Base-by-base conservation (phyloP, 1,140 invertebrate genomes). In the Agrilus planipennis region DNA sequence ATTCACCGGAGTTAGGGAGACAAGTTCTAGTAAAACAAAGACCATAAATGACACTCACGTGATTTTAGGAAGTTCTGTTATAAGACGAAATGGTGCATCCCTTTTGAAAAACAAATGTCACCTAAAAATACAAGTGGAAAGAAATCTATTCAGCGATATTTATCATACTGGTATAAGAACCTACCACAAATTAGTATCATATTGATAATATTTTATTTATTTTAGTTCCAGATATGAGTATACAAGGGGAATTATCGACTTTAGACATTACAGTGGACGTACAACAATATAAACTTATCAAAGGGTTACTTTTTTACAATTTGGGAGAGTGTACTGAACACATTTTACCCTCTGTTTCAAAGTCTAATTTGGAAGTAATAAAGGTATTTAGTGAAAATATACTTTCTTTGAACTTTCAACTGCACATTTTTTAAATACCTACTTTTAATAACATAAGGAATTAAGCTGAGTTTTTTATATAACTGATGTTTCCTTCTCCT, bases 271-370 rank as follows among this genome's bases (percentile, higher is more conserved):
- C 78, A n/a, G 56, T 97, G 15, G 83, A 92, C 65, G 70, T 83
- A 14, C 68, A 76, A 11, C 89, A 95, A 58, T 97, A 95, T 60
- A 79, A 83, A 61, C 61, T 96, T 7, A 77, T 97, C 14, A 74
- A 86, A 34, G 91, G 90, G 16, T 68, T 98, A 15, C 65, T 99
- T 1, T 75, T 79, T 1, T 84, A 89, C 58, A 98, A 99, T 68
- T 77, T 98, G 28, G 91, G 89, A 11, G 93, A 99, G 62, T 75
- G 76, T 44, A 65, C 93, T 10, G 82, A 84, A 42, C 83, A 88
- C 50, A 64, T 76, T 46, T 65, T 52, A 45, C 50, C 60, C 10
- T 61, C 58, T 15, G 53, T 60, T 17, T 45, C 45, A 21, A 28
- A 44, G 14, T 39, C 49, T 10, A 34, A 38, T n/a, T n/a, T n/a